Evolutionary conservation across 2,797 vertebrate species (phyloP).

Genomic region (Oreochromis mossambicus): DNA sequence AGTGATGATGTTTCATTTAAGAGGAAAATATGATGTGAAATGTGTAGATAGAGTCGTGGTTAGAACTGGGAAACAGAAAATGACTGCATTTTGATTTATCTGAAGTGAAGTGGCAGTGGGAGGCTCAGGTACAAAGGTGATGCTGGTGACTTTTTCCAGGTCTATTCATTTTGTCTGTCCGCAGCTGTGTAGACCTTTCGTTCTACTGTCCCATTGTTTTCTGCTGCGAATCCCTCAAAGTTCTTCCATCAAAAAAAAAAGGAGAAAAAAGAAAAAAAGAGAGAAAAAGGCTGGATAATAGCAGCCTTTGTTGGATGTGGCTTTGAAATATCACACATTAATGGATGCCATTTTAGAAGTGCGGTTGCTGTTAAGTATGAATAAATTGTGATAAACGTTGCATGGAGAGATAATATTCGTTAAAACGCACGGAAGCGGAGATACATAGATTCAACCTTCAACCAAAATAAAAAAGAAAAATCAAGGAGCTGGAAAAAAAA

Average conservation of each 20-base stretch:
- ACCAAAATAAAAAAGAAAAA: slow-evolving; percentile 6
- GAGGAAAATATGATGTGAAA: background rate
- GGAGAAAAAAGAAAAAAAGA: slow-evolving; percentile 22
- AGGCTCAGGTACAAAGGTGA: slow-evolving; percentile 34
- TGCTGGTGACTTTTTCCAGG: slow-evolving; percentile 41
- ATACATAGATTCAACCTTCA: slow-evolving; percentile 38
- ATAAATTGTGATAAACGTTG: slow-evolving; percentile 67
- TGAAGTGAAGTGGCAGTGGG: slow-evolving; percentile 1
- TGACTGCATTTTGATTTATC: slow-evolving; percentile 20
- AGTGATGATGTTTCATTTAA: background rate
- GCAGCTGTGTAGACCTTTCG: slow-evolving; percentile 62
- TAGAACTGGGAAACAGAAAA: background rate
- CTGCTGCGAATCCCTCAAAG: slow-evolving; percentile 49
- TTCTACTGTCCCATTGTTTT: slow-evolving; percentile 57
- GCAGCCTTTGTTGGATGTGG: slow-evolving; percentile 58
- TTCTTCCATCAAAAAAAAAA: slow-evolving; percentile 33
- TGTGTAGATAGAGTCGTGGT: background rate
- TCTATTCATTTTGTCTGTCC: slow-evolving; percentile 45
- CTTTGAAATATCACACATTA: slow-evolving; percentile 74
- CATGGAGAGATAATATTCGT: slow-evolving; percentile 66
- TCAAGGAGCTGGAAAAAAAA: slow-evolving; percentile 4
- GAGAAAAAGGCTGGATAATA: slow-evolving; percentile 40
- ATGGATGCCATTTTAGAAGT: slow-evolving; percentile 66
- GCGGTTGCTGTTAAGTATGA: slow-evolving; percentile 58
- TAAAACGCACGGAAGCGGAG: slow-evolving; percentile 51